Evolutionary conservation across 2,113 vertebrate species (phyloP), one percentile per base, ranked within the genome.

Genomic region (Phycodurus eques): DNA sequence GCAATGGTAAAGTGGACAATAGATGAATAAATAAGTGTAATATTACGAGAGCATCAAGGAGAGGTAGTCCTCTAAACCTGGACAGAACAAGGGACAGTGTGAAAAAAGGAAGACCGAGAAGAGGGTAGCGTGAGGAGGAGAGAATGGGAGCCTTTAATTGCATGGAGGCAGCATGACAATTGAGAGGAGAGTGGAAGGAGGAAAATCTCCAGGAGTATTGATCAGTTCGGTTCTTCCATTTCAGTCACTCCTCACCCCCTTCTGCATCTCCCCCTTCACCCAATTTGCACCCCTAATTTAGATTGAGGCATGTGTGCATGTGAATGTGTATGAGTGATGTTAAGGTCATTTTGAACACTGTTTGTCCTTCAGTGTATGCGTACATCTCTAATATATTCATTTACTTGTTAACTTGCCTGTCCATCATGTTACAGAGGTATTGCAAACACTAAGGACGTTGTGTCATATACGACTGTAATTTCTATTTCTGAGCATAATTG

Each of bases 241-340:
- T 90, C 89, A 89, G 83, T 83, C 85, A 67, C 80, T 82, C 74
- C 75, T 80, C 77, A 49, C 84, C 87, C 89, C 87, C 84, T 79
- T 77, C 85, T 80, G 71, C 68, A 67, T 73, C 75, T 83, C 77
- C 83, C 79, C 87, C 82, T 84, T 86, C 80, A 84, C 88, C 88
- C 89, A 93, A 92, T 92, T 93, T 92, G 84, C 87, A 90, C 89
- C 85, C 77, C 85, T 93, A 90, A 92, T 93, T 92, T 89, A 88
- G 86, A 88, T 87, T 89, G 89, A 80, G 81, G 82, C 82, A 73
- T 87, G 82, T 83, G 79, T 72, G 72, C 87, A 80, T 81, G 73
- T 85, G 86, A 84, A 82, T 82, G 78, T 65, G 44, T 44, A 59
- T 68, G 71, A 72, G 70, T 73, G 44, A 17, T 15, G 46, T 51